Percentiles rank a stretch among this genome's conserved stretches.
Evolutionary conservation across 1,140 invertebrate species (phyloP).

Genomic region (Palaemon carinicauda): DNA sequence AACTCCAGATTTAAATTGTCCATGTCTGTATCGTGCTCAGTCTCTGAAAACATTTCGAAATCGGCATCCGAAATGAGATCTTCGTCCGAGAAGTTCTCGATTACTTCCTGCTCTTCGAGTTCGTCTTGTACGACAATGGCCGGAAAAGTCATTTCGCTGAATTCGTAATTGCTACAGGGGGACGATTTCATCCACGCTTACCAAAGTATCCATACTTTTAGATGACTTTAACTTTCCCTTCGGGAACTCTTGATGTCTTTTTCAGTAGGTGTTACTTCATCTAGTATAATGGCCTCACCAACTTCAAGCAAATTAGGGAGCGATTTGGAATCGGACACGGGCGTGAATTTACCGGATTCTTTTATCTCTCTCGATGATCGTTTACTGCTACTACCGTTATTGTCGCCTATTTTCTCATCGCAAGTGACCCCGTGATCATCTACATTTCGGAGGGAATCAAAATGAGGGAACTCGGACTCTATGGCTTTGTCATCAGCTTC

Average conservation of each 20-base stretch:
- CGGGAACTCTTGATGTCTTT: not conserved
- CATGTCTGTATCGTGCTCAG: slow-evolving; percentile 56
- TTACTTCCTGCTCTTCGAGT: slow-evolving; percentile 49
- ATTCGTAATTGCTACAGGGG: slow-evolving; percentile 49
- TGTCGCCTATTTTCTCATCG: not conserved
- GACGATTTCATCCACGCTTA: slow-evolving; percentile 43
- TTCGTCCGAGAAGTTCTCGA: slow-evolving; percentile 55
- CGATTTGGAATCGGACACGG: slow-evolving; percentile 45
- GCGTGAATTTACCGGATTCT: not conserved
- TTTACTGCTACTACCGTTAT: not conserved
- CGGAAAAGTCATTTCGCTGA: slow-evolving; percentile 48
- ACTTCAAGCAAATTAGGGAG: slow-evolving; percentile 52
- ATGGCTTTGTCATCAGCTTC: not conserved
- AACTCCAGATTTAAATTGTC: slow-evolving; percentile 55
- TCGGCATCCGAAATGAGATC: slow-evolving; percentile 46
- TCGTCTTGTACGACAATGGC: slow-evolving; percentile 22
- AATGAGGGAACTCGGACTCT: not conserved
- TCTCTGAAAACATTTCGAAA: slow-evolving; percentile 54
- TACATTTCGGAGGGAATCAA: not conserved
- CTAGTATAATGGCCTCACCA: slow-evolving; percentile 30
- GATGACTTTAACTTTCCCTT: slow-evolving; percentile 10
- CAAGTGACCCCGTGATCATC: not conserved
- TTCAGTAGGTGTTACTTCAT: not conserved
- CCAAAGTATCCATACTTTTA: slow-evolving; percentile 25
- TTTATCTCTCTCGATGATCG: not conserved